Conservation (phyloP, 2,797 vertebrate genomes). For the Rhynchotus rufescens region DNA sequence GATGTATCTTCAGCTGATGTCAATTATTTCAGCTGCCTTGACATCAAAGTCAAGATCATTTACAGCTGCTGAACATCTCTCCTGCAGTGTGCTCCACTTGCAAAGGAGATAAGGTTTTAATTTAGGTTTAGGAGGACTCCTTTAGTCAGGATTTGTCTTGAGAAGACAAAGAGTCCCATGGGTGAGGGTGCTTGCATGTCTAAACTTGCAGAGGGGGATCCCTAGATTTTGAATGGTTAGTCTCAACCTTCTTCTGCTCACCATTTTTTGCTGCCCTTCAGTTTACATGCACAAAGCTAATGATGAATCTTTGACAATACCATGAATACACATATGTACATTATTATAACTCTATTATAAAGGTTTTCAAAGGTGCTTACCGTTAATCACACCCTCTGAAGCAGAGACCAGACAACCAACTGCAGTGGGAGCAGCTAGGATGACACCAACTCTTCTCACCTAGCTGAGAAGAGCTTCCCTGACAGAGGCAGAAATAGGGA, state of each 20-base stretch:
- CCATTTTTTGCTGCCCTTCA: not conserved
- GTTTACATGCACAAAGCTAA: not conserved
- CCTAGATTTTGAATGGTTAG: not conserved
- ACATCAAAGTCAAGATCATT: constrained; percentile 18
- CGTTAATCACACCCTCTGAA: not conserved
- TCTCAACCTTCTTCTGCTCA: not conserved
- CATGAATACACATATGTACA: fast-evolving
- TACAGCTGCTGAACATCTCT: constrained; percentile 1
- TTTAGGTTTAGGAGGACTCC: not conserved
- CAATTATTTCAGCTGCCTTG: constrained; percentile 13
- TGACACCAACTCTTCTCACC: not conserved
- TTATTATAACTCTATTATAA: not conserved
- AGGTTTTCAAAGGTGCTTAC: not conserved
- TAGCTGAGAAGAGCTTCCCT: not conserved
- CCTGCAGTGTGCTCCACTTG: not conserved
- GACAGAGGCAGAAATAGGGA: fast-evolving
- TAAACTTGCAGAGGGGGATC: not conserved
- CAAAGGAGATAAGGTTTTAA: not conserved
- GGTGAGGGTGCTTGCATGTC: no score
- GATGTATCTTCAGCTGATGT: constrained; percentile 8
- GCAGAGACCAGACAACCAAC: fast-evolving
- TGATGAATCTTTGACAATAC: not conserved
- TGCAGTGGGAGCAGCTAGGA: not conserved
- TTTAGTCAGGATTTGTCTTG: not conserved
- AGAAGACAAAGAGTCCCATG: not conserved